Evolutionary conservation across 2,113 vertebrate species (phyloP).

Genomic region (Chaetura pelagica): DNA sequence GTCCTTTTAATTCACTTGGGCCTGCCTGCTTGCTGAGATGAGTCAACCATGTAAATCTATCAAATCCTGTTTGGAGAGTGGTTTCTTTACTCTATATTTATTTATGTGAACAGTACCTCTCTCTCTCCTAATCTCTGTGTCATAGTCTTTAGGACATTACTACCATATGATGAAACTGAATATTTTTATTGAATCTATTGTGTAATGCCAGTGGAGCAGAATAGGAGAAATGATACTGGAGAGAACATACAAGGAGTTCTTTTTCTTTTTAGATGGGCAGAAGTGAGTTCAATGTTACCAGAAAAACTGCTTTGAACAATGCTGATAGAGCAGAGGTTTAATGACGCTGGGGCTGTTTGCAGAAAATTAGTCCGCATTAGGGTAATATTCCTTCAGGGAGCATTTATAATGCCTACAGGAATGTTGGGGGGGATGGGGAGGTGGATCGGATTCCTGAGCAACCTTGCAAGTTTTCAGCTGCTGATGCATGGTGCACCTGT

Average conservation of each 20-base stretch:
- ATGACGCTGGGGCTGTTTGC: constrained; percentile 64
- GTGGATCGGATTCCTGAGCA: constrained; percentile 66
- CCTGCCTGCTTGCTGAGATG: background rate
- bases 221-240: constrained; percentile 25
- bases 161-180: constrained; percentile 17
- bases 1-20: background rate
- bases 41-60: background rate
- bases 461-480: constrained; percentile 64
- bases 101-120: background rate
- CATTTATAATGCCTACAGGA: constrained; percentile 76
- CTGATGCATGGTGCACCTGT: constrained; percentile 75
- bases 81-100: background rate
- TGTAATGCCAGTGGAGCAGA: constrained; percentile 18
- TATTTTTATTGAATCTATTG: constrained; percentile 47
- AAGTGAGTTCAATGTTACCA: constrained; percentile 40
- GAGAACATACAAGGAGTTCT: constrained; percentile 44
- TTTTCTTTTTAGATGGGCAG: background rate
- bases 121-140: background rate
- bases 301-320: constrained; percentile 65
- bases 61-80: background rate
- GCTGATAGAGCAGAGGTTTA: constrained; percentile 53
- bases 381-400: constrained; percentile 75
- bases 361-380: constrained; percentile 71
- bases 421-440: constrained; percentile 44
- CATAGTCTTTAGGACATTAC: background rate